Conservation (phyloP, 2,113 vertebrate species). For the Strix uralensis region DNA sequence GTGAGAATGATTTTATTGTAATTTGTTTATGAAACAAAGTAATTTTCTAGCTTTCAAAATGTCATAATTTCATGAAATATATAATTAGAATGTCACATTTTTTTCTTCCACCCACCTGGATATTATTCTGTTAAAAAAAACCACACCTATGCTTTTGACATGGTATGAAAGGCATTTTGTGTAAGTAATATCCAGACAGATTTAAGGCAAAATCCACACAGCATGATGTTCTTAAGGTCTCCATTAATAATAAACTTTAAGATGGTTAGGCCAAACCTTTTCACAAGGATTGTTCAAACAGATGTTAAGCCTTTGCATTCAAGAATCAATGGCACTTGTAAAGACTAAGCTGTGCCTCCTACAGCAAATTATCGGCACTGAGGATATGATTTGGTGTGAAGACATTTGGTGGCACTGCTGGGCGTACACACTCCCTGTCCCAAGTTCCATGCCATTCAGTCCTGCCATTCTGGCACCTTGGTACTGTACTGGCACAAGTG, state of each 20-base stretch:
- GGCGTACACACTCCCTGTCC: rapidly evolving
- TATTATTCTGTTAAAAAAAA: not conserved
- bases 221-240: not conserved
- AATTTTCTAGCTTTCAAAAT: slow-evolving; percentile 24
- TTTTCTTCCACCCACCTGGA: slow-evolving; percentile 6
- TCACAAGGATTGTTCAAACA: not conserved
- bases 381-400: not conserved
- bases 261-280: not conserved
- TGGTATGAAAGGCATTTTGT: not conserved
- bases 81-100: slow-evolving; percentile 25
- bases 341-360: not conserved
- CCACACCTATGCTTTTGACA: not conserved
- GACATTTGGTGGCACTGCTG: not conserved
- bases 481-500: not conserved
- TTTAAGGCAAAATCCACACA: not conserved
- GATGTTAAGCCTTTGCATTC: not conserved
- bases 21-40: slow-evolving; percentile 56
- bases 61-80: not conserved
- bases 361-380: not conserved
- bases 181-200: not conserved
- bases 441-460: not conserved
- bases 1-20: slow-evolving; percentile 2
- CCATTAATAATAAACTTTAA: not conserved
- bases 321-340: not conserved
- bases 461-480: not conserved